Evolutionary conservation across 2,888 invertebrate species (phyloP).

Genomic region (Leptinotarsa peninsularis): DNA sequence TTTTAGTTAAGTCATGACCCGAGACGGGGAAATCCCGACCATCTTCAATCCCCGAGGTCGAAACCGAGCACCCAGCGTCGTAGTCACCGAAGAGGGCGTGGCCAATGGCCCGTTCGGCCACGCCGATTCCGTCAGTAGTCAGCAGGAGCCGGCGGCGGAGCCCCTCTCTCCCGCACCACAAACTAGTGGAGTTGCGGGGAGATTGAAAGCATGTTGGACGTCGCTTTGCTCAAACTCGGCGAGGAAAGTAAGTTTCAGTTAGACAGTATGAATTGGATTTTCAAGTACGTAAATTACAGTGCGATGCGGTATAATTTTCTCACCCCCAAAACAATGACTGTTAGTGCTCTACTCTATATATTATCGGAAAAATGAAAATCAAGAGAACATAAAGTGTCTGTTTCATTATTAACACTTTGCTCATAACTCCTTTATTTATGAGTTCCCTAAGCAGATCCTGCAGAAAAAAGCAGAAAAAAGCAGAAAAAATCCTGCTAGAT

Average conservation of each 20-base stretch:
- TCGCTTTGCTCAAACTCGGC: conserved; percentile 87
- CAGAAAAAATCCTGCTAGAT: too few species aligned
- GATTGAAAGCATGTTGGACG: conserved; percentile 73
- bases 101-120: conserved; percentile 63
- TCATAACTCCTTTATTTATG: too few species aligned
- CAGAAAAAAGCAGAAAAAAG: too few species aligned
- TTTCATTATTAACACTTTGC: too few species aligned
- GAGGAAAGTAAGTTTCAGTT: conserved; percentile 74
- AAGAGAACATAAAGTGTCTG: too few species aligned
- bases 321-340: too few species aligned
- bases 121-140: conserved; percentile 61
- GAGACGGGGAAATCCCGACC: conserved; percentile 78
- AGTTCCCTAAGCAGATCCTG: too few species aligned
- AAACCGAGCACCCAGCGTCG: conserved; percentile 62
- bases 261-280: neutral
- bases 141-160: conserved; percentile 59
- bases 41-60: conserved; percentile 78
- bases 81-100: conserved; percentile 62
- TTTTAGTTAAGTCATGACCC: conserved; percentile 45
- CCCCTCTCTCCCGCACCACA: conserved; percentile 65
- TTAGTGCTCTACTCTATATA: too few species aligned
- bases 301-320: too few species aligned
- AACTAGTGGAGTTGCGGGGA: conserved; percentile 63
- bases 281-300: too few species aligned
- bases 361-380: too few species aligned